A percentile compares a stretch with the other conserved stretches of the same genome.
These are phyloP conservation scores for Condylostylus longicornis DNA, from an alignment of 1,140 invertebrate genomes.

Conservation along the genomic window DNA sequence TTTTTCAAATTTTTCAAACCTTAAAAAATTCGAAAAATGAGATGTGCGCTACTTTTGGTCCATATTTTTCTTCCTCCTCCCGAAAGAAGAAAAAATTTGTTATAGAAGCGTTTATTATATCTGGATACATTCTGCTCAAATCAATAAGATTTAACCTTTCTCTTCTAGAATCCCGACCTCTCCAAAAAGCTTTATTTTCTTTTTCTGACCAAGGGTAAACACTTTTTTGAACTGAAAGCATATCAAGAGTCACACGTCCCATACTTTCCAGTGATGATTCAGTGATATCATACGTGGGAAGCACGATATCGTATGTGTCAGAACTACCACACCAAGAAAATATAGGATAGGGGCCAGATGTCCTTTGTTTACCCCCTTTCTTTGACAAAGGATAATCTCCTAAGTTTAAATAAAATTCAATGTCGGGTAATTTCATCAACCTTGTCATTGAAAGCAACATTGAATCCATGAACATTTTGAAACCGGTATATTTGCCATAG, in stretches of 20 bases:
- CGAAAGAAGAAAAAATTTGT: slow-evolving; percentile 96
- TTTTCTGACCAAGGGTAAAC: slow-evolving; percentile 53
- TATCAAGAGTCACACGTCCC: slow-evolving; percentile 78
- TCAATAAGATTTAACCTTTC: slow-evolving; percentile 72
- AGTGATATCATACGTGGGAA: slow-evolving; percentile 92
- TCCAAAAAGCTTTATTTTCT: slow-evolving; percentile 69
- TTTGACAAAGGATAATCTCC: slow-evolving; percentile 85
- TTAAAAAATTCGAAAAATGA: slow-evolving; percentile 93
- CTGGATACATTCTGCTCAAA: slow-evolving; percentile 57
- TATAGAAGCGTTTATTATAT: slow-evolving; percentile 78
- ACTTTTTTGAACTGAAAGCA: slow-evolving; percentile 67
- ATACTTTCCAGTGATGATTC: slow-evolving; percentile 82
- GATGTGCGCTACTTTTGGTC: slow-evolving; percentile 64
- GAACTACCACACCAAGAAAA: slow-evolving; percentile 93
- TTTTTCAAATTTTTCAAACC: slow-evolving; percentile 40
- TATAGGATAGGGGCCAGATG: slow-evolving; percentile 50
- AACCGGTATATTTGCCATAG: slow-evolving; percentile 88
- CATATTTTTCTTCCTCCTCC: slow-evolving; percentile 71
- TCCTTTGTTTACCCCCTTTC: slow-evolving; percentile 32
- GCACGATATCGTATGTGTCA: slow-evolving; percentile 70
- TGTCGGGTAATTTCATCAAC: slow-evolving; percentile 72
- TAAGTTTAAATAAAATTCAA: slow-evolving; percentile 85
- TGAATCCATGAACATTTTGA: slow-evolving; percentile 89
- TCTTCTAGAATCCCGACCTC: slow-evolving; percentile 75
- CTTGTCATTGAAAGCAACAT: slow-evolving; percentile 68